Evolutionary conservation across 1,140 invertebrate species (phyloP), one percentile per base, ranked within the genome.

Genomic region (Hyles vespertilio): DNA sequence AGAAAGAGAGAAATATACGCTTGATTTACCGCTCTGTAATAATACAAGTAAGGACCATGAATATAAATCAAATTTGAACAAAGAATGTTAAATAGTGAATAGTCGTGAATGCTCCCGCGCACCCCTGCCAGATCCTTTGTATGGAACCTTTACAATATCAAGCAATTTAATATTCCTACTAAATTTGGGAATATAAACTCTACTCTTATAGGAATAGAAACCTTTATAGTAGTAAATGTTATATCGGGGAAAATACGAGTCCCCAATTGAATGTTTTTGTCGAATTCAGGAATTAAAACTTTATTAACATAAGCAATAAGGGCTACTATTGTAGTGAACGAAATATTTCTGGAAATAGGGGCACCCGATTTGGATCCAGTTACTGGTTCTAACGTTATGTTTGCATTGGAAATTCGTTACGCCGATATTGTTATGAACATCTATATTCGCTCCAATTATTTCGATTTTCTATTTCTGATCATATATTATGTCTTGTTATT

Each of bases 31-130:
- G 70, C 64, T 64, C 62, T 56, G 65, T 80, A 76, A 84, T 81
- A 83, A 88, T 84, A 83, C 72, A 68, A 85, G 69, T 59, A 72
- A 68, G 69, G 40, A 65, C 70, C 69, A 89, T 89, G 85, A 89
- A 89, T 89, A 89, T 89, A 89, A 89, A 89, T 89, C 86, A 89
- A 87, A 87, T 79, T 67, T 75, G 81, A 84, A 89, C 86, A 89
- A 89, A 80, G 72, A 56, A 60, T 61, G 77, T 72, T 87, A 89
- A 87, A 89, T 80, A 89, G 86, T 84, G 85, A 88, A 88, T 82
- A 88, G 73, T 88, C 79, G 80, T 84, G 81, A 89, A 87, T 82
- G 81, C 69, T 71, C 64, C 55, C 62, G 64, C 72, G 80, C 77
- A 81, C 82, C 84, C 83, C 77, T 77, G 76, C 68, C 7, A 44